Evolutionary conservation across 1,140 invertebrate species (phyloP).

Genomic region (Hyposmocoma kahamanoa): DNA sequence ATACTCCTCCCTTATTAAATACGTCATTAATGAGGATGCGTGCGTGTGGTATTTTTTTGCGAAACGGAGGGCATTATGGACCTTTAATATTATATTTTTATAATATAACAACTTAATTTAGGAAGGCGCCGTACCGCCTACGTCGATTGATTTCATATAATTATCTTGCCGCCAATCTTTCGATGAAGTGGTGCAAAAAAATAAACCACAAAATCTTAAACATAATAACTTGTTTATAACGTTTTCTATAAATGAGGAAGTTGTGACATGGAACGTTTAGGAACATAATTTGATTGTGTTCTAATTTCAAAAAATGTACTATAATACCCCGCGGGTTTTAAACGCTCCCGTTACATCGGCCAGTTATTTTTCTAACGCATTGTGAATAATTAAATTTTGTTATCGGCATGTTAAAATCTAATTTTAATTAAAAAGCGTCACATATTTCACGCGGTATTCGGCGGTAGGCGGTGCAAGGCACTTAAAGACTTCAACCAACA

Average conservation of each 20-base stretch:
- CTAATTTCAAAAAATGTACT: slow-evolving; percentile 16
- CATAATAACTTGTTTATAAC: neutral
- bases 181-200: slow-evolving; percentile 45
- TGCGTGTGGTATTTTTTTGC: slow-evolving; percentile 66
- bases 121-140: slow-evolving; percentile 56
- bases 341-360: slow-evolving; percentile 15
- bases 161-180: slow-evolving; percentile 47
- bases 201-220: slow-evolving; percentile 9
- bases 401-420: slow-evolving; percentile 61
- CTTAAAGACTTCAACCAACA: slow-evolving; percentile 28
- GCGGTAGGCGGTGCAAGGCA: slow-evolving; percentile 53
- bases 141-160: slow-evolving; percentile 64
- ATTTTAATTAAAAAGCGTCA: slow-evolving; percentile 72
- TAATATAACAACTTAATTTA: slow-evolving; percentile 67
- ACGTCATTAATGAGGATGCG: slow-evolving; percentile 42
- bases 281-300: too few relatives aligned
- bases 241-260: neutral
- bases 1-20: slow-evolving; percentile 44
- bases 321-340: slow-evolving; percentile 7
- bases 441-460: slow-evolving; percentile 67
- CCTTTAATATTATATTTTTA: slow-evolving; percentile 54
- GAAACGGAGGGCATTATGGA: slow-evolving; percentile 50
- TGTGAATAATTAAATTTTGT: slow-evolving; percentile 59
- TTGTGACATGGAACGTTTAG: too few relatives aligned
- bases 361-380: slow-evolving; percentile 40